Base-by-base conservation (phyloP, 2,888 invertebrate species). In the Pachliopta kotzebuea region DNA sequence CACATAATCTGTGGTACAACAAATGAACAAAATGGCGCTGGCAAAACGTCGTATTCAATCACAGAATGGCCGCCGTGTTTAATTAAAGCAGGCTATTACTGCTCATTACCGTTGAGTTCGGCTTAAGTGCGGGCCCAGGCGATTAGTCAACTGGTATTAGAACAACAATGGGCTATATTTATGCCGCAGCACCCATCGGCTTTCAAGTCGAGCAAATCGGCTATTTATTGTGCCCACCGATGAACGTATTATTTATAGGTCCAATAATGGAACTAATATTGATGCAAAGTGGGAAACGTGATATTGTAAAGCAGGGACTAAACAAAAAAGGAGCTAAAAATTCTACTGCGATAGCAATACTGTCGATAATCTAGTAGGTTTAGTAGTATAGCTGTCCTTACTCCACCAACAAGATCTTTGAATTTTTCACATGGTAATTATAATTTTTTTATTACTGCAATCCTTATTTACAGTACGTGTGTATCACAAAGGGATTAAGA, bases 111-210 rank as follows among this genome's bases (percentile, higher is more conserved):
- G 69, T 66, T 70, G 68, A 70, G 67, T 71, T 71, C 31, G 56
- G 52, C 49, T 37, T 69, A 65, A 72, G 56, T 65, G 68, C 62
- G 59, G 66, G 62, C 71, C 70, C 61, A 23, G 74, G 77, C 82
- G 83, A 86, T 88, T 88, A 88, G 88, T 85, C 84, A 81, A 81
- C 81, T 72, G 69, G 80, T 77, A 84, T 86, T 86, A 84, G 82
- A 84, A 86, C 85, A 86, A 88, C 85, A 86, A 85, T 87, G 78
- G 77, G 62, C 75, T 84, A 85, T 87, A 87, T 87, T 87, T 81
- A 83, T 80, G 81, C 79, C 74, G 6, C 67, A 60, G 69, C 68
- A 70, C 72, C 75, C 71, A 73, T 73, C 65, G 62, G 61, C 50
- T 59, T 62, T 65, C 69, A 70, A 76, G 72, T 77, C 68, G 75